Evolutionary conservation across 2,797 vertebrate genomes (phyloP), one percentile per base, ranked within the genome.

Genomic region (Babyrousa celebensis): DNA sequence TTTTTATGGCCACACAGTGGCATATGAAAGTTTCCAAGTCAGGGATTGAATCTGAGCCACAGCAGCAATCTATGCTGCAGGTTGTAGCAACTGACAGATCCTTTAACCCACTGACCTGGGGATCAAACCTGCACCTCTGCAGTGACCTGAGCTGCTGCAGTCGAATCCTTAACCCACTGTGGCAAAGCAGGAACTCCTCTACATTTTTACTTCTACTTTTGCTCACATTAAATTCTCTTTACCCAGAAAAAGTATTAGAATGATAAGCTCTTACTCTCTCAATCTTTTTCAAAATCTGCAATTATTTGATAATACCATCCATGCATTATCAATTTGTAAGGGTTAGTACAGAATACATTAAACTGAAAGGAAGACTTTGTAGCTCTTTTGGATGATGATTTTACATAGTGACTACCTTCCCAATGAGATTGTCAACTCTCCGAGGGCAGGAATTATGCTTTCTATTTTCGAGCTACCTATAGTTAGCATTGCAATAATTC

Each of bases 401-500:
- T 78, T 91, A 29, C 6, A 11, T 25, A 54, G 58, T 12, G 85
- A 71, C 83, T 65, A 71, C 63, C 80, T 90, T 72, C 21, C 43
- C 4, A 48, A 36, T 17, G 86, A 60, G 27, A 71, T 1, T 78
- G n/a, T 15, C 95, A 85, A 62, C 25, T 32, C n/a, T 74, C 32
- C 29, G 52, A 95, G 16, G 20, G 3, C 12, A 68, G 18, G 56
- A 27, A 36, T 48, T 70, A 17, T 17, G 17, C 36, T 89, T 89
- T 86, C 23, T 87, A 27, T 58, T 95, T 94, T 77, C 54, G 29
- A 95, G 10, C 65, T 63, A 68, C 7, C 36, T 89, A 67, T 1
- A 67, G 8, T 91, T 58, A 67, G 32, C 71, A 80, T 0, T 80
- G 75, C 82, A 93, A 80, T 32, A 82, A 86, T 89, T 58, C 83